A percentile compares a stretch with the other conserved stretches of the same genome.
Conservation (phyloP, 1,140 invertebrate genomes). For the Zelostemma sp. region DNA sequence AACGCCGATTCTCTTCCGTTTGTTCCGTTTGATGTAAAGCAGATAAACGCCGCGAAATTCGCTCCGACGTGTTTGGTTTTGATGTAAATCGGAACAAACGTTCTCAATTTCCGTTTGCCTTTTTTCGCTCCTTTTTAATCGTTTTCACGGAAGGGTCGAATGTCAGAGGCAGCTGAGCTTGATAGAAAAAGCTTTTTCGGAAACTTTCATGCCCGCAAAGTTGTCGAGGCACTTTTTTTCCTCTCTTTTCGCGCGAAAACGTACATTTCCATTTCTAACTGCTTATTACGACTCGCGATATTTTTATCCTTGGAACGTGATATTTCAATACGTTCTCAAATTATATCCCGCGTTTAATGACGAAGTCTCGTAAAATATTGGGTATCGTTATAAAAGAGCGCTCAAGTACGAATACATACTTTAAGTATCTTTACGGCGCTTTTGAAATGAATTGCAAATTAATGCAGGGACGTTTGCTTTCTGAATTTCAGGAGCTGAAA, state of each 20-base stretch:
- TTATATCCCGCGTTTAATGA: no score
- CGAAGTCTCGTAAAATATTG: no score
- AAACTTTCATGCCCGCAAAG: background rate
- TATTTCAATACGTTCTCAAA: no score
- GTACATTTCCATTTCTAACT: no score
- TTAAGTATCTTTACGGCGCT: no score
- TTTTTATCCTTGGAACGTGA: no score
- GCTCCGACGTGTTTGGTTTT: background rate
- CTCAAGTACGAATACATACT: no score
- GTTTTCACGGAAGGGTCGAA: background rate
- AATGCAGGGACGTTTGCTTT: slow-evolving; percentile 10
- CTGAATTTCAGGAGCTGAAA: slow-evolving; percentile 53
- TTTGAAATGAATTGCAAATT: background rate
- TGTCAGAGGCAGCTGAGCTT: background rate
- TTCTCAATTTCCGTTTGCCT: background rate
- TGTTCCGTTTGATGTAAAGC: background rate
- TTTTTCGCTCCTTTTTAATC: background rate
- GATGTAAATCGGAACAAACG: background rate
- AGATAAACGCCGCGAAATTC: background rate
- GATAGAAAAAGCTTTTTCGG: slow-evolving; percentile 2
- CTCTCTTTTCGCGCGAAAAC: background rate
- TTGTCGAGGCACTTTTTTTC: background rate
- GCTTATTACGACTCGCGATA: no score
- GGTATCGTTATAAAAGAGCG: no score
- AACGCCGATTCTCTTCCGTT: background rate